Percentiles rank a stretch among this genome's conserved stretches.
phyloP scores from a whole-genome alignment of 2,113 vertebrate genomes.

The Phycodurus eques region DNA sequence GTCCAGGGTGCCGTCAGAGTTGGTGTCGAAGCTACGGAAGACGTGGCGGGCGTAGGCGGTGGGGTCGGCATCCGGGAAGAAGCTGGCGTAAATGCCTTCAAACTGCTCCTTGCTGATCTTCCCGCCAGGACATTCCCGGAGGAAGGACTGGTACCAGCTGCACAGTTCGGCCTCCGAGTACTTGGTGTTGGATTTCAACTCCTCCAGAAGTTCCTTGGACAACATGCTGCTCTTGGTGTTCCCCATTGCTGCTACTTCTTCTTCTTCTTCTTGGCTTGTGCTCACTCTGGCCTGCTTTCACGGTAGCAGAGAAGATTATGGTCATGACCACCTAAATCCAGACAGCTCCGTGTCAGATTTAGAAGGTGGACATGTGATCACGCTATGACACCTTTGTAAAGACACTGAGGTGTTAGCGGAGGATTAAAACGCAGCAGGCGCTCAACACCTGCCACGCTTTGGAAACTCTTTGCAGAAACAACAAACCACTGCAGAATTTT shows the following conservation, averaged over 20 bases:
- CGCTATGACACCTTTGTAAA: constrained; percentile 48
- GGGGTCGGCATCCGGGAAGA: constrained; percentile 78
- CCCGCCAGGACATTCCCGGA: constrained; percentile 78
- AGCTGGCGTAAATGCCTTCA: constrained; percentile 79
- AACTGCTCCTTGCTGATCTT: constrained; percentile 78
- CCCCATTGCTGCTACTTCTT: constrained; percentile 66
- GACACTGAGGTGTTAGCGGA: constrained; percentile 9
- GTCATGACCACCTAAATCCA: constrained; percentile 71
- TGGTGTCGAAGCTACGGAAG: constrained; percentile 81
- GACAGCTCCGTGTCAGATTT: constrained; percentile 74
- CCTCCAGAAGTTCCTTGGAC: constrained; percentile 78
- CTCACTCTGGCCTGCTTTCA: constrained; percentile 17
- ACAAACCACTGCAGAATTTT: neutral
- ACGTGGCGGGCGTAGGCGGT: constrained; percentile 77
- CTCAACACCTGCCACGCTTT: constrained; percentile 9
- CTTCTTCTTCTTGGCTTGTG: neutral
- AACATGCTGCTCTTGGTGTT: constrained; percentile 78
- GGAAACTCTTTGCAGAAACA: neutral
- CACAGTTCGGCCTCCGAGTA: constrained; percentile 74
- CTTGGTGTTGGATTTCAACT: constrained; percentile 79
- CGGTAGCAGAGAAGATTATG: constrained; percentile 64
- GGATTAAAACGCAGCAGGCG: constrained; percentile 42
- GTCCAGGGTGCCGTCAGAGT: constrained; percentile 78
- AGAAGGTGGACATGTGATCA: constrained; percentile 68
- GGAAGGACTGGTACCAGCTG: constrained; percentile 79